Conservation (phyloP, 2,797 vertebrate genomes). For the Megalops cyprinoides region DNA sequence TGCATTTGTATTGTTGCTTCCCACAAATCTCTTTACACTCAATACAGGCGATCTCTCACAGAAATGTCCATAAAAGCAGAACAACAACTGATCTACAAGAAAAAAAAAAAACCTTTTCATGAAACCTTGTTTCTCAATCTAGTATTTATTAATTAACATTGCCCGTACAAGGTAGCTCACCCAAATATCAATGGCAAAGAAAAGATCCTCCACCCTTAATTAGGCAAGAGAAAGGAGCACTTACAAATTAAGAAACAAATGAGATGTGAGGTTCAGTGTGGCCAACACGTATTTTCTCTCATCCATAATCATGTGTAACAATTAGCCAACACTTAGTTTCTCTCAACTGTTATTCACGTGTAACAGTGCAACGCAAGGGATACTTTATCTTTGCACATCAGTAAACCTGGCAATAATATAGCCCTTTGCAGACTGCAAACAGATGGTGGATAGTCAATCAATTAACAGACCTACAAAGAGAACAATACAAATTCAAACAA, state of each 20-base stretch:
- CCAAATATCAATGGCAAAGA: neutral
- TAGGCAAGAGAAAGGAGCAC: neutral
- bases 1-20: neutral
- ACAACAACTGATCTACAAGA: neutral
- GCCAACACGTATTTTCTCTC: too few species aligned
- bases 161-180: neutral
- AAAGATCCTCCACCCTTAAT: neutral
- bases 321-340: too few species aligned
- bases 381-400: too few species aligned
- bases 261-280: too few species aligned
- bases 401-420: too few species aligned
- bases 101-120: neutral
- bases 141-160: neutral
- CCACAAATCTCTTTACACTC: neutral
- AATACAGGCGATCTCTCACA: neutral
- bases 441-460: too few species aligned
- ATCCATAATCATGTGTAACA: too few species aligned
- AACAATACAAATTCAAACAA: neutral
- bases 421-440: too few species aligned
- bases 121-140: neutral
- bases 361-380: too few species aligned
- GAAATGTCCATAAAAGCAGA: constrained; percentile 4
- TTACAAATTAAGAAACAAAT: too few species aligned
- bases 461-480: too few species aligned
- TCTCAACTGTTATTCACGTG: too few species aligned